Conservation (phyloP, 2,888 invertebrate genomes). For the Meloe dianella region DNA sequence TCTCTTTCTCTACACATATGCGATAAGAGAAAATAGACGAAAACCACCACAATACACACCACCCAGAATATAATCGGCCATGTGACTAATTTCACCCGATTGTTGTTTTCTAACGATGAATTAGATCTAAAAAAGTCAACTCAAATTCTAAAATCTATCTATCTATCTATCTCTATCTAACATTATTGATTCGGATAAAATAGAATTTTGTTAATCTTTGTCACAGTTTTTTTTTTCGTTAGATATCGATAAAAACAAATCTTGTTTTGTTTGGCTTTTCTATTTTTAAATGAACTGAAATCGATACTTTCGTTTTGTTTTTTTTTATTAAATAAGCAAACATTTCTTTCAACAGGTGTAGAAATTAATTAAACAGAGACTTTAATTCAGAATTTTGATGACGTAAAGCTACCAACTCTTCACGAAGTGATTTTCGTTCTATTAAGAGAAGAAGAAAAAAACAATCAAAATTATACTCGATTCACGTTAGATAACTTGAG, state of each 20-base stretch:
- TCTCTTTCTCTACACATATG: neutral
- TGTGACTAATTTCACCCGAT: slow-evolving; percentile 25
- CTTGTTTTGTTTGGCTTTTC: too few relatives aligned
- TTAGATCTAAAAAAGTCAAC: slow-evolving; percentile 26
- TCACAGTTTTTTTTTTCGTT: neutral
- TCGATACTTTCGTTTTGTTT: slow-evolving; percentile 4
- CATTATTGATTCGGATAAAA: slow-evolving; percentile 14
- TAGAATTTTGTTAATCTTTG: neutral
- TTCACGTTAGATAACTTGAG: too few relatives aligned
- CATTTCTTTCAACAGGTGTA: neutral
- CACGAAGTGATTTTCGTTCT: slow-evolving; percentile 72
- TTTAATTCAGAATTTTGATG: slow-evolving; percentile 73
- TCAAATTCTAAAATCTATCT: slow-evolving; percentile 25
- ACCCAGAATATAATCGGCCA: slow-evolving; percentile 22
- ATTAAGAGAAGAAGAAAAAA: slow-evolving; percentile 25
- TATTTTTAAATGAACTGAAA: neutral
- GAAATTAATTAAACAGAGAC: slow-evolving; percentile 33
- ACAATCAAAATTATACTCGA: neutral
- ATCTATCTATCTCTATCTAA: slow-evolving; percentile 19
- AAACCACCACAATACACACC: slow-evolving; percentile 25
- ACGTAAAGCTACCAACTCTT: slow-evolving; percentile 69
- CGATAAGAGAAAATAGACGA: slow-evolving; percentile 16
- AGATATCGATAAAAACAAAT: neutral
- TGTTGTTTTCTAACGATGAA: slow-evolving; percentile 25
- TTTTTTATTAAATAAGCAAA: slow-evolving; percentile 1